Conservation (phyloP, 2,113 vertebrate genomes). For the Albula glossodonta region DNA sequence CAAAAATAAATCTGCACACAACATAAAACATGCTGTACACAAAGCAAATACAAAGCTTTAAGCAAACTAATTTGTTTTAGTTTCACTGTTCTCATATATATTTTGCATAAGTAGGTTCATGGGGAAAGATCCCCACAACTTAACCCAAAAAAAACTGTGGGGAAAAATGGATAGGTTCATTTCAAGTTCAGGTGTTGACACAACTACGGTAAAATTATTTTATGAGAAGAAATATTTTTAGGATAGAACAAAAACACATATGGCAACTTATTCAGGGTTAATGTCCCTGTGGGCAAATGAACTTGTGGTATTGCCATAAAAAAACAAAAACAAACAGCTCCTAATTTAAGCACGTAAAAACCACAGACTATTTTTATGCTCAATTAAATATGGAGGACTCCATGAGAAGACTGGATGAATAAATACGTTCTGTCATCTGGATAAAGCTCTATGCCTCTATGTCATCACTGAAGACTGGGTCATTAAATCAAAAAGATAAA, state of each 20-base stretch:
- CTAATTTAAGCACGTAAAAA: not conserved
- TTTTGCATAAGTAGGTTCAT: not conserved
- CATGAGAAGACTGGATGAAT: too few relatives aligned
- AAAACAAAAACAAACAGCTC: not conserved
- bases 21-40: not conserved
- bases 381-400: not conserved
- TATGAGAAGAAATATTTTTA: not conserved
- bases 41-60: not conserved
- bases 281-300: not conserved
- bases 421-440: not conserved
- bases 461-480: not conserved
- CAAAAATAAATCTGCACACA: not conserved
- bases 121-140: not conserved
- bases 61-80: not conserved
- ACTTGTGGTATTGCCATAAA: too few relatives aligned
- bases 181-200: not conserved
- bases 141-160: not conserved
- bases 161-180: not conserved
- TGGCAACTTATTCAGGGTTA: not conserved
- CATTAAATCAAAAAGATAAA: not conserved
- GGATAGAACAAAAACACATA: not conserved
- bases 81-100: not conserved
- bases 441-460: not conserved
- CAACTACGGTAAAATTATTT: not conserved
- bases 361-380: slow-evolving; percentile 14